Base-by-base conservation (phyloP, 2,797 vertebrate genomes). In the Cottoperca gobio region DNA sequence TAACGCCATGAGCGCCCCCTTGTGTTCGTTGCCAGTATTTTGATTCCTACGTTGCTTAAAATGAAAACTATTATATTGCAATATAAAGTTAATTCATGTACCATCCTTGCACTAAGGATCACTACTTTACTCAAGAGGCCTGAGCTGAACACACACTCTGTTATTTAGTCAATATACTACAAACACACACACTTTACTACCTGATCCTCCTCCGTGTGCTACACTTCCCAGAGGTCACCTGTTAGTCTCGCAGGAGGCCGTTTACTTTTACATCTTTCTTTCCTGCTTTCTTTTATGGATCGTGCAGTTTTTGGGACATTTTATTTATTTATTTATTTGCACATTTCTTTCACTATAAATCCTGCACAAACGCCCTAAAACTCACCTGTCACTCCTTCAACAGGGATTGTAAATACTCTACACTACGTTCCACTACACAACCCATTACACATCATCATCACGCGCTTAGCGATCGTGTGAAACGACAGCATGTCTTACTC, bases 1-100 rank as follows among this genome's bases (percentile, higher is more conserved):
- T 43, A 6, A 31, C 11, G 1, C 17, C 45, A 9, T 35, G 79
- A 79, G 68, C 79, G 28, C 76, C 83, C 64, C 45, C 76, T 59
- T 46, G 59, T 82, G 69, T 39, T 52, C 53, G 8, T 12, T 45
- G 5, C 19, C 24, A 24, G 39, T 68, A 62, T 37, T 49, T 43
- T 17, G 0, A 45, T 12, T 19, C 23, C 19, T 26, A 11, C 0
- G 1, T 26, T 17, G 19, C 21, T 55, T 26, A n/a, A 57, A 55
- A 31, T 13, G 2, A 40, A 21, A 40, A 19, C 13, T 10, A 5
- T 5, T 17, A 8, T 4, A 62, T 52, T 46, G 5, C 53, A 24
- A 53, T 37, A 21, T 24, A 35, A 49, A 6, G 35, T 42, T 5
- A 8, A 21, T 63, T 31, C 9, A 24, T 12, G 10, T 45, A 14